These are phyloP conservation scores for Lepus oiostolus DNA, from an alignment of 2,797 vertebrate genomes.

Conservation along the genomic window DNA sequence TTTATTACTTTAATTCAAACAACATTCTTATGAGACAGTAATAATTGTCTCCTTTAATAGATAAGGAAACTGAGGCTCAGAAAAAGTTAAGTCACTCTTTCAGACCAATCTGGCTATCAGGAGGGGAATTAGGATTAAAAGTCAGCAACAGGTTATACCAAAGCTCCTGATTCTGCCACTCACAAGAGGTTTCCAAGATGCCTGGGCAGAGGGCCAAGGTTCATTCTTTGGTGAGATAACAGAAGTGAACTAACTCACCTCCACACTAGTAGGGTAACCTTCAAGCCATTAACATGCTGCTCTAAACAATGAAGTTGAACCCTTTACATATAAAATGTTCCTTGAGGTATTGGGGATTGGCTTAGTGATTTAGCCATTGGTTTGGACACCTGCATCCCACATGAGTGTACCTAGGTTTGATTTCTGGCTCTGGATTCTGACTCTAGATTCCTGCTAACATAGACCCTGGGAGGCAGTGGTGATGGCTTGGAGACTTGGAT, in stretches of 20 bases:
- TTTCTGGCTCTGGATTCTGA: no score
- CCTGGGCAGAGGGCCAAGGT: background rate
- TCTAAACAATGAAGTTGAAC: conserved; percentile 57
- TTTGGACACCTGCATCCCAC: no score
- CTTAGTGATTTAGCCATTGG: no score
- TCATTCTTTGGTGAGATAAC: conserved; percentile 12
- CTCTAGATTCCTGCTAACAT: no score
- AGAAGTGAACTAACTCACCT: background rate
- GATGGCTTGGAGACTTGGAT: no score
- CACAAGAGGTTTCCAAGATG: background rate
- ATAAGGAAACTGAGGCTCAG: conserved; percentile 28
- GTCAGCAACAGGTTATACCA: background rate
- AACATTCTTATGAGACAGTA: conserved; percentile 15
- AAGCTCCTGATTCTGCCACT: background rate
- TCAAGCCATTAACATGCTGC: conserved; percentile 48
- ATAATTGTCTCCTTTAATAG: conserved; percentile 29
- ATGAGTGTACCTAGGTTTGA: no score
- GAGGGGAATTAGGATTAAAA: conserved; percentile 49
- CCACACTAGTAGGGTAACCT: background rate
- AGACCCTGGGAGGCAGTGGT: no score
- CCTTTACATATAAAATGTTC: conserved; percentile 20
- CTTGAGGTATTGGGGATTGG: background rate
- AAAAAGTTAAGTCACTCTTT: conserved; percentile 53
- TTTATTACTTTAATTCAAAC: conserved; percentile 65
- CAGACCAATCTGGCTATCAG: background rate